Conservation (phyloP, 2,113 vertebrate species). For the Gnathonemus echidnorhynchus region DNA sequence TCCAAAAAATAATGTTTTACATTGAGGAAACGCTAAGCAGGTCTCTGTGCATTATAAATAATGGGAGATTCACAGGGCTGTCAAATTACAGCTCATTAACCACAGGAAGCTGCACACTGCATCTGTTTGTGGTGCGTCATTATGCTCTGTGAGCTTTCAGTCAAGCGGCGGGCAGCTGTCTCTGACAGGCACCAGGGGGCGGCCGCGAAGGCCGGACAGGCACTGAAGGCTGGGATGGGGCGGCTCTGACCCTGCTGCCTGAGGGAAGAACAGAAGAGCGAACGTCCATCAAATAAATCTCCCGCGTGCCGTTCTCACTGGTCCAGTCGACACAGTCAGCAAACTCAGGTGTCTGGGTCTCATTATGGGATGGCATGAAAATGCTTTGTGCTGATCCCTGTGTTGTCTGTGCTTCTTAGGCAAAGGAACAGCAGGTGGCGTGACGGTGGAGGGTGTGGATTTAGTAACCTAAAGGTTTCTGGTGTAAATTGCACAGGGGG, state of each 20-base stretch:
- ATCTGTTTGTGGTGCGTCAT: neutral
- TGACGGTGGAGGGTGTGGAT: neutral
- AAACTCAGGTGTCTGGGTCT: neutral
- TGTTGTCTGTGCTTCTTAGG: neutral
- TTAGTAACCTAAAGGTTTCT: neutral
- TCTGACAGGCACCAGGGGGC: neutral
- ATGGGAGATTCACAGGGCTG: neutral
- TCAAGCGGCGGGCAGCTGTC: neutral
- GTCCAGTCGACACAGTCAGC: neutral
- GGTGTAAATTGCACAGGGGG: neutral
- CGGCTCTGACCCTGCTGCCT: neutral
- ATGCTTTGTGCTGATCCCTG: neutral
- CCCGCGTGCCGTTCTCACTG: neutral
- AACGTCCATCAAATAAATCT: neutral
- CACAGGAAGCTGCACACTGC: neutral
- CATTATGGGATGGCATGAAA: neutral
- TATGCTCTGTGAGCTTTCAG: neutral
- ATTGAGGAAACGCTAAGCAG: neutral
- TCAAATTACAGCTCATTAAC: neutral
- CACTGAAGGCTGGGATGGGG: neutral
- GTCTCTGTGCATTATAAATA: neutral
- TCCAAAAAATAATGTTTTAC: slow-evolving; percentile 13
- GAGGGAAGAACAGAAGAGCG: neutral
- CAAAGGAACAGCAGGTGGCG: neutral
- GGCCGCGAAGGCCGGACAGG: neutral